These are phyloP conservation scores for Acanthornis magna DNA, from an alignment of 2,797 vertebrate species.

Conservation along the genomic window DNA sequence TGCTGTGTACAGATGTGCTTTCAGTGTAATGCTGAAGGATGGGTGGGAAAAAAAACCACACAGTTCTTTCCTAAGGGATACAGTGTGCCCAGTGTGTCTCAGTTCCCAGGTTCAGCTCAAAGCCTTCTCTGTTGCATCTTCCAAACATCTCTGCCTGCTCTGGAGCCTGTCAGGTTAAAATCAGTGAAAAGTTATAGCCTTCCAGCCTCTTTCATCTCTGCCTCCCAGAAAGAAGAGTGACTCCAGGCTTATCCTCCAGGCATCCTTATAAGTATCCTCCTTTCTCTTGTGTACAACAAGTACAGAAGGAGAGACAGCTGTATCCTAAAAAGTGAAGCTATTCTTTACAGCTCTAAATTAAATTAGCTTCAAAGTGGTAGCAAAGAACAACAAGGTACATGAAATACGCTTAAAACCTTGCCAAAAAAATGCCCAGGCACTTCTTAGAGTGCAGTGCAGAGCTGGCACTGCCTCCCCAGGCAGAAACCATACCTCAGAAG, in stretches of 20 bases:
- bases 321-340: background rate
- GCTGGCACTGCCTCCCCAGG: background rate
- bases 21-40: background rate
- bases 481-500: background rate
- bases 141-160: background rate
- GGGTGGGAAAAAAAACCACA: background rate
- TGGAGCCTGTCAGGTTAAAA: background rate
- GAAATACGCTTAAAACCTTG: background rate
- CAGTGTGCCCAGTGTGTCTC: background rate
- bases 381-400: background rate
- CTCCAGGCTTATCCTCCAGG: background rate
- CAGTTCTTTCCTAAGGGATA: background rate
- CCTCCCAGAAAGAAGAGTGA: background rate
- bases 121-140: background rate
- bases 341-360: background rate
- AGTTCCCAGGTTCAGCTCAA: background rate
- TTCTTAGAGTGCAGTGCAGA: background rate
- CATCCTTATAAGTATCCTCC: background rate
- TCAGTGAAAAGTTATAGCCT: background rate
- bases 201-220: background rate
- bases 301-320: background rate
- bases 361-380: background rate
- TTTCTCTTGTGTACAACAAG: background rate
- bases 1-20: slow-evolving; percentile 24
- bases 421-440: background rate